Conservation (phyloP, 2,888 invertebrate species). For the Cryptocheilus praepositus region DNA sequence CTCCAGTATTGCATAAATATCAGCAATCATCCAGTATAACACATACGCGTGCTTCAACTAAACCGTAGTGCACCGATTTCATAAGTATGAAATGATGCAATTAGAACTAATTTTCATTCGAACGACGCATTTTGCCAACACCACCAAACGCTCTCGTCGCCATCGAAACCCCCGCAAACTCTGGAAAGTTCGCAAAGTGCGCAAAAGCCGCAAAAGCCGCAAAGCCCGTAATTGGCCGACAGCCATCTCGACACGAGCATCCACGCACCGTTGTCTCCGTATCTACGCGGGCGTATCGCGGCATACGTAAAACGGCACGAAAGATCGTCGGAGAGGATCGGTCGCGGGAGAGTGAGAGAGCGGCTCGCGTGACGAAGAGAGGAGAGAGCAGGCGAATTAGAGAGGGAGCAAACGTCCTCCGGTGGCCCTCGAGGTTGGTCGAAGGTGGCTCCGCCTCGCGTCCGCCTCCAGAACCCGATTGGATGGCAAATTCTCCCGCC, state of each 20-base stretch:
- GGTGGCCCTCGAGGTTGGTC: conserved; percentile 65
- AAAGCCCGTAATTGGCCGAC: not conserved
- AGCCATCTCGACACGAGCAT: conserved; percentile 8
- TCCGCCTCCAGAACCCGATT: conserved; percentile 69
- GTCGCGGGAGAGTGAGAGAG: conserved; percentile 15
- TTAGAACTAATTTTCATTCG: no score
- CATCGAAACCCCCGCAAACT: no score
- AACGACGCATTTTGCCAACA: no score
- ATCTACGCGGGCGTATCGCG: conserved; percentile 36
- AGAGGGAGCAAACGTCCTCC: conserved; percentile 53
- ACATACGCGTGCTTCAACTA: no score
- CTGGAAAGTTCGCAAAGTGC: not conserved
- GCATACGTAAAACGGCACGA: conserved; percentile 41
- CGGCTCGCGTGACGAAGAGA: not conserved
- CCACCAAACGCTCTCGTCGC: no score
- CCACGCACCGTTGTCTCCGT: conserved; percentile 44
- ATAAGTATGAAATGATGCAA: no score
- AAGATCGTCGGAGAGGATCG: not conserved
- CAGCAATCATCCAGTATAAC: no score
- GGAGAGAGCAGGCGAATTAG: conserved; percentile 25
- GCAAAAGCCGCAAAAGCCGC: not conserved
- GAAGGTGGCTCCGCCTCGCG: conserved; percentile 66
- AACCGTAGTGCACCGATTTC: no score
- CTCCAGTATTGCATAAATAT: no score
- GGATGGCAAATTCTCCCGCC: conserved; percentile 70